A percentile compares a stretch with the other conserved stretches of the same genome.
phyloP scores from a whole-genome alignment of 2,888 invertebrate species.

The Idaea aversata region DNA sequence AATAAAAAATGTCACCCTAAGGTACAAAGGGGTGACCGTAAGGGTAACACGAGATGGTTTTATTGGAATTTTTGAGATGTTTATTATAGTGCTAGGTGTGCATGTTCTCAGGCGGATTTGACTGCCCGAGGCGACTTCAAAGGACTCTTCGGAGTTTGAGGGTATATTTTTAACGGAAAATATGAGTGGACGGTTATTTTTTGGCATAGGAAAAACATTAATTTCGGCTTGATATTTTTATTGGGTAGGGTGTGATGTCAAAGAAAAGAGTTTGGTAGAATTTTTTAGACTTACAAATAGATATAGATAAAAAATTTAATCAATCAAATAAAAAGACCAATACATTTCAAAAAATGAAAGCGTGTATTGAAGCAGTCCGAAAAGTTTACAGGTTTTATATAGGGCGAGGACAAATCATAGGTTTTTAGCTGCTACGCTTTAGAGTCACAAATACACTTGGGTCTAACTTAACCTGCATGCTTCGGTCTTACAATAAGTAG shows the following conservation, averaged over 20 bases:
- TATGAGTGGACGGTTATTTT: constrained; percentile 21
- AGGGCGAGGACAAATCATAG: too few species aligned
- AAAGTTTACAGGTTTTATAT: too few species aligned
- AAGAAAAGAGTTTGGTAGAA: neutral
- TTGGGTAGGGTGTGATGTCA: neutral
- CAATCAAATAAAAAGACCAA: too few species aligned
- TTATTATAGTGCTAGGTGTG: constrained; percentile 54
- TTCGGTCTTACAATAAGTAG: too few species aligned
- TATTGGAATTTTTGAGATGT: constrained; percentile 62
- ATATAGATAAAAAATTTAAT: too few species aligned
- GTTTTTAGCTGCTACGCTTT: too few species aligned
- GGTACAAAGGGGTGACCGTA: constrained; percentile 63
- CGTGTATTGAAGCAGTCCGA: too few species aligned
- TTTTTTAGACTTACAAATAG: neutral
- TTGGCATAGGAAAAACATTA: neutral
- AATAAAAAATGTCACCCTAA: constrained; percentile 78
- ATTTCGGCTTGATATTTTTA: neutral
- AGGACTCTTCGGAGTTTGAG: constrained; percentile 38
- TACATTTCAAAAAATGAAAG: too few species aligned
- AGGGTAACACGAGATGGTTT: constrained; percentile 67
- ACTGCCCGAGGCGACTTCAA: constrained; percentile 61
- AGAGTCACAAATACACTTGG: too few species aligned
- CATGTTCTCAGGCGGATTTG: constrained; percentile 78
- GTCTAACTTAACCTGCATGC: too few species aligned
- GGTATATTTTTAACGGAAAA: constrained; percentile 51